These are phyloP conservation scores for Barnardius zonarius DNA, from an alignment of 2,113 vertebrate genomes.

Conservation along the genomic window DNA sequence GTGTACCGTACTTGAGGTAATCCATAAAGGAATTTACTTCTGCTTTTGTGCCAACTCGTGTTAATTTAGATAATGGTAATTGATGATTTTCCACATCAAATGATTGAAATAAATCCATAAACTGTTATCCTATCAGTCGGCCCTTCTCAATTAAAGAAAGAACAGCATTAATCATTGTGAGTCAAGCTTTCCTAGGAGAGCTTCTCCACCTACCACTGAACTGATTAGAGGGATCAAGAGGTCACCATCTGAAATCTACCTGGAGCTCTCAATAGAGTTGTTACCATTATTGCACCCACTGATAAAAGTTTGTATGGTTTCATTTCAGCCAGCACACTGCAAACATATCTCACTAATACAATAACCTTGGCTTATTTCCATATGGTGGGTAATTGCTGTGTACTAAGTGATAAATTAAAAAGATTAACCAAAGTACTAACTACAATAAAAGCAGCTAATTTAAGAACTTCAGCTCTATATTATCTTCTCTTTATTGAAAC, in stretches of 20 bases:
- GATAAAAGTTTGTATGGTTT: background rate
- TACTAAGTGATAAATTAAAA: conserved; percentile 73
- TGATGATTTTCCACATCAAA: conserved; percentile 57
- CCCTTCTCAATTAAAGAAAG: conserved; percentile 62
- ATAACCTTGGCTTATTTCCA: conserved; percentile 51
- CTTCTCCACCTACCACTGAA: background rate
- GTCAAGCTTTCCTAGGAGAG: background rate
- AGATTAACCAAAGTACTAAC: conserved; percentile 69
- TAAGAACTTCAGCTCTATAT: conserved; percentile 56
- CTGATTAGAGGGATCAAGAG: conserved; percentile 23
- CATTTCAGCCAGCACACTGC: background rate
- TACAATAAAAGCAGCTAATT: conserved; percentile 64
- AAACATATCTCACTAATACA: conserved; percentile 42
- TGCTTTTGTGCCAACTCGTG: conserved; percentile 16
- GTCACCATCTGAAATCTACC: conserved; percentile 23
- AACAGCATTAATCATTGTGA: conserved; percentile 46
- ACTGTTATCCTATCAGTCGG: conserved; percentile 40
- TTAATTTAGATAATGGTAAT: conserved; percentile 63
- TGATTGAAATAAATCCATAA: conserved; percentile 56
- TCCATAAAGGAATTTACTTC: conserved; percentile 54
- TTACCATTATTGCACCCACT: background rate
- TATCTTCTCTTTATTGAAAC: conserved; percentile 60
- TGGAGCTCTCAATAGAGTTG: background rate
- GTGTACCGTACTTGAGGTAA: conserved; percentile 7
- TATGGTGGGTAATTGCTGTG: conserved; percentile 48